Evolutionary conservation across 2,888 invertebrate genomes (phyloP), one percentile per base, ranked within the genome.

Genomic region (Chelonus formosanus): DNA sequence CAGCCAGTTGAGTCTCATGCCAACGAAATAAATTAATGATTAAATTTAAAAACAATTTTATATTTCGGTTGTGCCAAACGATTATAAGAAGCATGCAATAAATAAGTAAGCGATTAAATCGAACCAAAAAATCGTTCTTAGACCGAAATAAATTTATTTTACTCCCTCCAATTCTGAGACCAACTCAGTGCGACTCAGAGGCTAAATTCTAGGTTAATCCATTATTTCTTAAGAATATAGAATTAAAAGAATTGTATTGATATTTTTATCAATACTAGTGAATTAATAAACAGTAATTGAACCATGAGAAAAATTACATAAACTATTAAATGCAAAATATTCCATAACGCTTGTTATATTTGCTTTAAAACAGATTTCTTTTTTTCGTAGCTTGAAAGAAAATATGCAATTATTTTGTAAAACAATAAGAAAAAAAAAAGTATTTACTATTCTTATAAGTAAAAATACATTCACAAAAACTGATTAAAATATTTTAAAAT

Each of bases 101-200:
- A 61, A 60, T 45, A 59, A 65, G 32, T 47, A 63, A 44, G 58
- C 45, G 44, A 62, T 48, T 63, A 50, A 58, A 47, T 35, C 52
- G 52, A 63, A 62, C 72, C 72, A 71, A 74, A 69, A 68, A 54
- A 45, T 32, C 34, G 48, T 56, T 8, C 52, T 60, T 48, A 60
- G 60, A 60, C 58, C 63, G 56, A 61, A 45, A 47, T 45, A 52
- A 36, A 50, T 55, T 68, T 68, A 67, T 72, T 70, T 64, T 69
- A 40, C 40, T 74, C 73, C 74, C 73, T 74, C 73, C 73, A 74
- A 69, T 71, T 67, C 67, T 64, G 66, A 67, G 67, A 69, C 69
- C 72, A 71, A 70, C 70, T 74, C 71, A 74, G 70, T 67, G 68
- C 72, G 54, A 72, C 75, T 71, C 75, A 70, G 64, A 62, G 72